A percentile compares a stretch with the other conserved stretches of the same genome.
These are phyloP conservation scores for Ceyx melanurus DNA, from an alignment of 2,113 vertebrate genomes.

Conservation along the genomic window DNA sequence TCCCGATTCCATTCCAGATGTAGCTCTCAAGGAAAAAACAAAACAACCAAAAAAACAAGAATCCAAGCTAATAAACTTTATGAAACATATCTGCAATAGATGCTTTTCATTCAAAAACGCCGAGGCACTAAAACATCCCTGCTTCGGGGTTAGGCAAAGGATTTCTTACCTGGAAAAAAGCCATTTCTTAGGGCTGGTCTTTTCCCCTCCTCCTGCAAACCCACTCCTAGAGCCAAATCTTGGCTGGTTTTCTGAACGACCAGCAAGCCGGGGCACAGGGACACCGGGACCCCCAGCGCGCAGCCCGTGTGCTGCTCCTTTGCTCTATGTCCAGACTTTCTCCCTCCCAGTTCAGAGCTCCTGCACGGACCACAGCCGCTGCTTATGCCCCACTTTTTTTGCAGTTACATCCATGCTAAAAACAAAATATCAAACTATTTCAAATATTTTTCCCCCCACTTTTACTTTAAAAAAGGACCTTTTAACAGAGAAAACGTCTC, in stretches of 20 bases:
- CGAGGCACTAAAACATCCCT: not conserved
- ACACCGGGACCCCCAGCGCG: accelerated
- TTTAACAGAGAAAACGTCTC: not conserved
- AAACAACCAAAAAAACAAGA: not conserved
- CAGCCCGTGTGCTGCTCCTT: not conserved
- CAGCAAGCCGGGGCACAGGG: not conserved
- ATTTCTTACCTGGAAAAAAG: constrained; percentile 16
- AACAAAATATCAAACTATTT: not conserved
- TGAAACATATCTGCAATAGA: not conserved
- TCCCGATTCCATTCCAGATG: not conserved
- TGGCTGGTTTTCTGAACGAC: accelerated
- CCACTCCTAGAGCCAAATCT: not conserved
- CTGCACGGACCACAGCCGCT: accelerated
- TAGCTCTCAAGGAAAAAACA: not conserved
- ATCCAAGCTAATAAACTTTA: not conserved
- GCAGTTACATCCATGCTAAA: not conserved
- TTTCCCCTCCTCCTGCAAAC: not conserved
- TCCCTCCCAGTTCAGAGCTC: not conserved
- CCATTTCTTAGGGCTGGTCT: not conserved
- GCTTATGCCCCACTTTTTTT: not conserved
- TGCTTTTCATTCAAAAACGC: accelerated
- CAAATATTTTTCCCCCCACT: no score
- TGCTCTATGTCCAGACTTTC: constrained; percentile 14
- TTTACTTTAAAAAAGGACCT: not conserved
- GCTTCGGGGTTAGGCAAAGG: not conserved